Evolutionary conservation across 2,888 invertebrate genomes (phyloP), one percentile per base, ranked within the genome.

Genomic region (Ormyrus labotus): DNA sequence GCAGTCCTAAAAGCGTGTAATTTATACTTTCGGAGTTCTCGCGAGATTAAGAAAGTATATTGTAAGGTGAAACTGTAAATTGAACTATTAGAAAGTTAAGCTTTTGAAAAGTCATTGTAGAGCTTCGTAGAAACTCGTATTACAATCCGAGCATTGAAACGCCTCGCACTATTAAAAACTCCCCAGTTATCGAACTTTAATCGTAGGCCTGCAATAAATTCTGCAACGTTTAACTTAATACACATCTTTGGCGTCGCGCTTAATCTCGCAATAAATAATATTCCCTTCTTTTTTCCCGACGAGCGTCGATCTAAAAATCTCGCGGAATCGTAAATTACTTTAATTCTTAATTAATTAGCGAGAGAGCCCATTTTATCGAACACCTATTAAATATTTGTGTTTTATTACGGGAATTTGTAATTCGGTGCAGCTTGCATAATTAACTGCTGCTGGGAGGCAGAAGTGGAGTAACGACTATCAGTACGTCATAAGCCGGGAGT

Each of bases 11-110:
- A 10, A 34, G 50, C 11, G 10, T 47, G 51, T 75, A 60, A 75
- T 47, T 51, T 60, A 60, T 58, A 58, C 67, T 75, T 51, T 75
- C 67, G 7, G 13, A 13, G 75, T 67, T 67, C 67, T 45, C 58
- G 45, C 4, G 11, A 70, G 77, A 77, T 71, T 58, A 71, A 63
- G 77, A 70, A 65, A 58, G 77, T n/a, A 11, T 74, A 69, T 69
- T 10, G 77, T 71, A 77, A 71, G 5, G 58, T 58, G 77, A 77
- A 67, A 75, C 75, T 67, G 67, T 72, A 69, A 72, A 78, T 78
- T 53, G 71, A 72, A 72, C 71, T 72, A 78, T 78, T 72, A 67
- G 78, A 78, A 78, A 78, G 78, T 72, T 72, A 63, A 71, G 67
- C 78, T 78, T 78, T 78, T 72, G 67, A 60, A 72, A 53, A 72